Percentiles rank a stretch among this genome's conserved stretches.
These are phyloP conservation scores for Tamias sibiricus DNA, from an alignment of 2,113 vertebrate species.

Conservation along the genomic window DNA sequence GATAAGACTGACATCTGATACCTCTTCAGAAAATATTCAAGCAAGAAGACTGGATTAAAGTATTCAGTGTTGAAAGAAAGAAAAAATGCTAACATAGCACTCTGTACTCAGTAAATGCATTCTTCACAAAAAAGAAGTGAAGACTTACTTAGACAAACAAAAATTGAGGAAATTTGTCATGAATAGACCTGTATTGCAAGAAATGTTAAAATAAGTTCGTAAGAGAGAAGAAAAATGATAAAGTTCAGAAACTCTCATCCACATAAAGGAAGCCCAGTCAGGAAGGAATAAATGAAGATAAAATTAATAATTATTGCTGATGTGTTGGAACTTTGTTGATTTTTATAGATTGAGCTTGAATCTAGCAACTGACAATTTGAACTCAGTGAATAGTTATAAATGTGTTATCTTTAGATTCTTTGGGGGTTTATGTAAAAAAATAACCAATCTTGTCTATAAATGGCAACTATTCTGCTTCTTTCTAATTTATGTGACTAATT, in stretches of 20 bases:
- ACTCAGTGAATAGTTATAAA: neutral
- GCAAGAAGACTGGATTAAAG: neutral
- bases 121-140: neutral
- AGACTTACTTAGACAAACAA: neutral
- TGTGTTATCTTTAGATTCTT: neutral
- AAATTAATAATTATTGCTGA: neutral
- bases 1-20: neutral
- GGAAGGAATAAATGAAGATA: neutral
- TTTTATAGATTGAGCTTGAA: neutral
- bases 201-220: neutral
- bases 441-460: neutral
- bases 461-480: neutral
- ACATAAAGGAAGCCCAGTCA: neutral
- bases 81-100: neutral
- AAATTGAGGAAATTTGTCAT: neutral
- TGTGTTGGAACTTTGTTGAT: neutral
- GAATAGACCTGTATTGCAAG: neutral
- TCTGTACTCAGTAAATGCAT: neutral
- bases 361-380: neutral
- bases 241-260: neutral
- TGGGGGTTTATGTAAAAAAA: neutral
- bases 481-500: neutral
- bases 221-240: neutral
- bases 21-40: neutral
- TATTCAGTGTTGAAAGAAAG: neutral